Percentiles rank a stretch among this genome's conserved stretches.
These are phyloP conservation scores for Tolmerus cingulatus DNA, from an alignment of 2,888 invertebrate species.

Conservation along the genomic window DNA sequence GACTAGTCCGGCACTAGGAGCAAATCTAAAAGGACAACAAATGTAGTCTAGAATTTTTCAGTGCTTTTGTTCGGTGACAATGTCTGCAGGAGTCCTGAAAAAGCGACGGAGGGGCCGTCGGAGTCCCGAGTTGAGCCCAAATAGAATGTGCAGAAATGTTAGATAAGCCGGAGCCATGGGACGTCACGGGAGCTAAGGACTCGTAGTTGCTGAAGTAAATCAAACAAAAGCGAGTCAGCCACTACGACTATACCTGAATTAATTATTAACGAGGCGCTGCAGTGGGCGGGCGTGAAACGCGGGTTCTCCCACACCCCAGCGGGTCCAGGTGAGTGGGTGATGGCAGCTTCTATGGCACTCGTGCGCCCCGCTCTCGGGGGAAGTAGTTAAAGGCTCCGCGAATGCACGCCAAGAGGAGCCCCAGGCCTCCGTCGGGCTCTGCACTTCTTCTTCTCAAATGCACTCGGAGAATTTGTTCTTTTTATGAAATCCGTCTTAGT, in stretches of 20 bases:
- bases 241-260: background rate
- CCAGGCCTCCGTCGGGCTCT: background rate
- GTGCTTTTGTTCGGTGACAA: background rate
- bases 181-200: background rate
- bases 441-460: background rate
- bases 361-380: background rate
- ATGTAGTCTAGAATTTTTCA: background rate
- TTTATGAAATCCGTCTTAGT: background rate
- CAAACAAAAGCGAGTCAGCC: background rate
- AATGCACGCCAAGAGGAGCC: background rate
- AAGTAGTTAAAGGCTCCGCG: background rate
- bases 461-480: background rate
- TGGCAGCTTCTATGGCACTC: background rate
- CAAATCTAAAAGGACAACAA: background rate
- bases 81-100: background rate
- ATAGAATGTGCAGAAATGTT: background rate
- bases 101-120: background rate
- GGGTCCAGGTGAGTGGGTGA: conserved; percentile 6
- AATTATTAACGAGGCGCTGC: background rate
- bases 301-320: background rate
- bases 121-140: background rate
- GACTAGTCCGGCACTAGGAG: background rate
- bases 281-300: background rate
- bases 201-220: background rate
- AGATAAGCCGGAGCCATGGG: background rate